These are phyloP conservation scores for Leucoraja erinaceus DNA, from an alignment of 2,113 vertebrate genomes.

Conservation along the genomic window DNA sequence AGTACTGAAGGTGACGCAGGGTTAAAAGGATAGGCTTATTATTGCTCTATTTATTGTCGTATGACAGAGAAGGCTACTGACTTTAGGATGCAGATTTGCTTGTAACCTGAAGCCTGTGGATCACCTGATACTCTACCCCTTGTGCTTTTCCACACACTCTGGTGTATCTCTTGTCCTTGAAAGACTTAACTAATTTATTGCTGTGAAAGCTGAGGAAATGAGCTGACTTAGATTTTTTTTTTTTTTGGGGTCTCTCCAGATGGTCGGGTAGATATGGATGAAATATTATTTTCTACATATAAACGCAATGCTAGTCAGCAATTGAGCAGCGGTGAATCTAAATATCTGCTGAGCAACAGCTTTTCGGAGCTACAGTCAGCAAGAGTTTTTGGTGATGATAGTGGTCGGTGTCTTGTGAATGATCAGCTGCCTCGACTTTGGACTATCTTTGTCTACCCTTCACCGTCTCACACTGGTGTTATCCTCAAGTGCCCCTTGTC, in stretches of 20 bases:
- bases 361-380: constrained; percentile 12
- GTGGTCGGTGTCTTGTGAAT: background rate
- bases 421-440: constrained; percentile 5
- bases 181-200: background rate
- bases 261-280: constrained; percentile 17
- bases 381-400: background rate
- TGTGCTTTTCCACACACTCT: background rate
- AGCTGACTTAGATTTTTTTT: constrained; percentile 9
- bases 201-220: background rate
- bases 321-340: background rate
- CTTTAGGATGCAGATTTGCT: background rate
- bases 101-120: background rate
- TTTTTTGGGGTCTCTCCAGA: constrained; percentile 33
- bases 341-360: background rate
- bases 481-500: background rate
- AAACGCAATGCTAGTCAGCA: constrained; percentile 2
- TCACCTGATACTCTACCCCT: background rate
- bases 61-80: background rate
- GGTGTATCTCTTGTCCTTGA: constrained; percentile 7
- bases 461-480: background rate
- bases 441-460: constrained; percentile 6
- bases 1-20: background rate
- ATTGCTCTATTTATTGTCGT: background rate
- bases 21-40: background rate
- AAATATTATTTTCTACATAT: constrained; percentile 30